Percentiles rank a stretch among this genome's conserved stretches.
Conservation (phyloP, 2,113 vertebrate species). For the Dermatemys mawii region DNA sequence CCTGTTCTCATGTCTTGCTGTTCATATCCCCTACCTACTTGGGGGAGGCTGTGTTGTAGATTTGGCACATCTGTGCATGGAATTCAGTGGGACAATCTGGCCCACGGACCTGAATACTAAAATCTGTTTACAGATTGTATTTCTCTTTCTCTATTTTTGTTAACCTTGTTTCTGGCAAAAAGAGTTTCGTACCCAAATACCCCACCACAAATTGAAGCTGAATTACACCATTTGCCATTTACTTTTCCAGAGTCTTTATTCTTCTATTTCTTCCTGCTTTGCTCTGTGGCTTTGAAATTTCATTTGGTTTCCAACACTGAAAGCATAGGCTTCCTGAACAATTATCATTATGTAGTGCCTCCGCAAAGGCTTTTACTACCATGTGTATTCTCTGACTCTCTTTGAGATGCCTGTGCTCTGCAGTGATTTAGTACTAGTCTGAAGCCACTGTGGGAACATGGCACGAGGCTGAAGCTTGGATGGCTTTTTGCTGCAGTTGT, state of each 20-base stretch:
- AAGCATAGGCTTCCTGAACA: neutral
- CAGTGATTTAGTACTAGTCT: constrained; percentile 28
- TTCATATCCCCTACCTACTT: neutral
- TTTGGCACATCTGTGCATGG: too few species aligned
- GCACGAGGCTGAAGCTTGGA: constrained; percentile 7
- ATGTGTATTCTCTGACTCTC: constrained; percentile 52
- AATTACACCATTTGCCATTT: neutral
- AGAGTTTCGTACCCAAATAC: neutral
- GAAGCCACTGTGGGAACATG: constrained; percentile 13
- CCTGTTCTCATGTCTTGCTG: neutral
- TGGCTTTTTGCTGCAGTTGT: constrained; percentile 24
- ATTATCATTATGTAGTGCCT: constrained; percentile 34
- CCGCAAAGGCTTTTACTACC: constrained; percentile 41
- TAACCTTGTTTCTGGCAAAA: neutral
- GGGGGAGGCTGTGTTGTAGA: neutral
- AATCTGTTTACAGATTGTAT: neutral
- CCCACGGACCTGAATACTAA: neutral
- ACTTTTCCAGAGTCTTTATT: neutral
- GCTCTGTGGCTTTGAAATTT: neutral
- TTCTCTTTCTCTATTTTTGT: neutral
- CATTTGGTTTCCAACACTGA: neutral
- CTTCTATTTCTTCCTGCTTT: neutral
- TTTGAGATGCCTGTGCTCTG: neutral
- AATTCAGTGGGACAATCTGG: neutral
- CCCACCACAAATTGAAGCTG: neutral